Base-by-base conservation (phyloP, 2,797 vertebrate species). In the Melanogrammus aeglefinus region DNA sequence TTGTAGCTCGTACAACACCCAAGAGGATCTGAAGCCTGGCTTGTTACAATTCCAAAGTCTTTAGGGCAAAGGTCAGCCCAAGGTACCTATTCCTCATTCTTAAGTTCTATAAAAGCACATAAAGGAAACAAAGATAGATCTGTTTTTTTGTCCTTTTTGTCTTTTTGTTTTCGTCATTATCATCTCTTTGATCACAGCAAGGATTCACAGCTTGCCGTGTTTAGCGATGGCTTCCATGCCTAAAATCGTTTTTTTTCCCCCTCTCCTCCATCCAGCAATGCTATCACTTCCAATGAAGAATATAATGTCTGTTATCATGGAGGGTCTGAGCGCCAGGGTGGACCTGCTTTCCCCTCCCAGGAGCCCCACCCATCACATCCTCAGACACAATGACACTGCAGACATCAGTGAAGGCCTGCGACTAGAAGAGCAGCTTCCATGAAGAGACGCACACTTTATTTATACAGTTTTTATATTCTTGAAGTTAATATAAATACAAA, bases 1-100 rank as follows among this genome's bases (percentile, higher is more conserved):
- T 57, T 18, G 72, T 93, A 95, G 94, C 89, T 94, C 92, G 75
- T 95, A 95, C 91, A 81, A 91, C 89, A 94, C 94, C 79, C 83
- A 87, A 83, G 94, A 94, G 84, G 90, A 86, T 80, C 83, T 73
- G 86, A 92, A 86, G 88, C 82, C 83, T 77, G 89, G 87, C 78
- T 90, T 93, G 82, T 89, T 91, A 88, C 87, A 85, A 79, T 87
- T 90, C 91, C 87, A 90, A 90, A 89, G 76, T 86, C 77, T 88
- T 80, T 91, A 91, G 86, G 79, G 90, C 84, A 57, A 77, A 84
- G 6, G 44, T 83, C 73, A 77, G 74, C 75, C 63, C 39, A 83
- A 94, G 94, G 93, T 95, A 94, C 87, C 76, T 80, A 72, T 83
- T 75, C 21, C 82, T 76, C n/a, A 39, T 85, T 86, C 41, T 79